Percentiles rank a stretch among this genome's conserved stretches.
Conservation (phyloP, 2,888 invertebrate genomes). For the Elmis aenea region DNA sequence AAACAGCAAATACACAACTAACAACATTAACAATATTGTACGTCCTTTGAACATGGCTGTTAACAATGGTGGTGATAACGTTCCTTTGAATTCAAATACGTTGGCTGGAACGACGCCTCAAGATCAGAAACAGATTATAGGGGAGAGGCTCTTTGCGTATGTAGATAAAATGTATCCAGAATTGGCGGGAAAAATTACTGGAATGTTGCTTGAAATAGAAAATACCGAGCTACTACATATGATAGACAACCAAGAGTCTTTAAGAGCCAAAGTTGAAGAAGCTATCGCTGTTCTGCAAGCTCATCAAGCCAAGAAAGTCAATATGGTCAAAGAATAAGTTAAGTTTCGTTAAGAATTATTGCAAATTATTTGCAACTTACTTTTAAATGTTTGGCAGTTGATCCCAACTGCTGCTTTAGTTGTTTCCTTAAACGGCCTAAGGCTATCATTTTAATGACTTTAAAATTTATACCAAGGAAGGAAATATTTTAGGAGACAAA, state of each 20-base stretch:
- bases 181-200: slow-evolving; percentile 95
- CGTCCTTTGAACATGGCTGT: slow-evolving; percentile 34
- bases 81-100: slow-evolving; percentile 89
- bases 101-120: slow-evolving; percentile 87
- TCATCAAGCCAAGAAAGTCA: slow-evolving; percentile 65
- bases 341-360: neutral
- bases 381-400: no score
- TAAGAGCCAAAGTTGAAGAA: slow-evolving; percentile 95
- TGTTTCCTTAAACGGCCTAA: no score
- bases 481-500: slow-evolving; percentile 14
- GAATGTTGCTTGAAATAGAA: slow-evolving; percentile 90
- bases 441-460: no score
- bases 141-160: slow-evolving; percentile 93
- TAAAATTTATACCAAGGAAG: no score
- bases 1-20: slow-evolving; percentile 82
- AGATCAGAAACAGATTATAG: slow-evolving; percentile 98
- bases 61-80: slow-evolving; percentile 48
- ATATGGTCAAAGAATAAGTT: slow-evolving; percentile 27
- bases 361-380: no score
- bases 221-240: slow-evolving; percentile 95
- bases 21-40: slow-evolving; percentile 53
- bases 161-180: slow-evolving; percentile 91
- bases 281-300: slow-evolving; percentile 96
- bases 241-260: slow-evolving; percentile 91
- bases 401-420: no score